Base-by-base conservation (phyloP, 2,113 vertebrate genomes). In the Plotosus lineatus region DNA sequence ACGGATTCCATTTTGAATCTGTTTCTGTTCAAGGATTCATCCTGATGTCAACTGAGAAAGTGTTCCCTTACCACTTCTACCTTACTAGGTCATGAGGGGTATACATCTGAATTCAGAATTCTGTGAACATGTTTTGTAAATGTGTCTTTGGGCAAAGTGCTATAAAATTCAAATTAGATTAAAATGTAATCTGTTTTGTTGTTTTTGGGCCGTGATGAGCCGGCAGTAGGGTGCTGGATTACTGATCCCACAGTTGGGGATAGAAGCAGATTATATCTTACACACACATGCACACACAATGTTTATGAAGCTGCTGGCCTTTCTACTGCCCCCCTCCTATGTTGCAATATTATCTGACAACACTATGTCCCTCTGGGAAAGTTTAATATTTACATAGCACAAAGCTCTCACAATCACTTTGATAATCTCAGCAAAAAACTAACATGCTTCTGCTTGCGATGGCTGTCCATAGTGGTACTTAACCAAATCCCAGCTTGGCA, bases 371-470 rank as follows among this genome's bases (percentile, higher is more conserved):
- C 86, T 87, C 88, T 85, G 81, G 83, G 84, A 71, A 81, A 79
- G 81, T 40, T 75, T 90, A 91, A 90, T 89, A 89, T 92, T 91
- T 90, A 79, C 85, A 82, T 82, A 82, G 81, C 61, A 69, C 77
- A 46, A 46, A 66, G 79, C 48, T 58, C 75, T 75, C 28, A 44
- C 74, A 48, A 42, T 78, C 80, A 79, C 83, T 82, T 71, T 63
- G 83, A 75, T 85, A 42, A 75, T 82, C 50, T 68, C 33, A 63
- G 23, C 75, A 56, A 77, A 78, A 48, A 58, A 60, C 60, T 78
- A 53, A 56, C 72, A 44, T 53, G 74, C 40, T 40, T 31, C 10
- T 53, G 53, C 40, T 6, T 0, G 75, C 19, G 44, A 36, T 21
- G 11, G 44, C 23, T 63, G 58, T 63, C 42, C 11, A 7, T 44